These are phyloP conservation scores for Florisuga fusca DNA, from an alignment of 2,797 vertebrate species.

Conservation along the genomic window DNA sequence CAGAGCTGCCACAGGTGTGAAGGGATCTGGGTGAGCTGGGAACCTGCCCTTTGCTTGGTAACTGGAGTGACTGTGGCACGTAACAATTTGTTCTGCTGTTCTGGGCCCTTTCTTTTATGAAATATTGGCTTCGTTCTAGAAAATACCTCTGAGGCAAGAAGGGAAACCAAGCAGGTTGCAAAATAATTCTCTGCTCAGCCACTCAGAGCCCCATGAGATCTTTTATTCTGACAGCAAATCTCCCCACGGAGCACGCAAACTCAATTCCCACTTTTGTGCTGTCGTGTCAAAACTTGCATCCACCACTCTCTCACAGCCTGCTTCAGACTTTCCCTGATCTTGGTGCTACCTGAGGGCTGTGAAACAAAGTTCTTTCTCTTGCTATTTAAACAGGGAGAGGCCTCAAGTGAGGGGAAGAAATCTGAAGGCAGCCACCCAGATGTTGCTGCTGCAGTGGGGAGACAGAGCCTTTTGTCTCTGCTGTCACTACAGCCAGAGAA, in stretches of 20 bases:
- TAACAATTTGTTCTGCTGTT: background rate
- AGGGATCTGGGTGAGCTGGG: background rate
- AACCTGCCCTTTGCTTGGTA: background rate
- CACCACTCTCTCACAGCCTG: background rate
- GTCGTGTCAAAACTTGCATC: background rate
- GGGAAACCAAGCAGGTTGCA: background rate
- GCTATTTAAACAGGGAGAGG: constrained; percentile 16
- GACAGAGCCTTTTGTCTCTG: constrained; percentile 47
- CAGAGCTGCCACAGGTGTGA: background rate
- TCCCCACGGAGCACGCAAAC: background rate
- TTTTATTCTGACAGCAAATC: background rate
- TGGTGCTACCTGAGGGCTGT: background rate
- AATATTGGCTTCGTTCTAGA: background rate
- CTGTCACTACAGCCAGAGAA: constrained; percentile 33
- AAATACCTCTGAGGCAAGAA: constrained; percentile 17
- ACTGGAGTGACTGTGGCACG: background rate
- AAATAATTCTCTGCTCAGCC: constrained; percentile 16
- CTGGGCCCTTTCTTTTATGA: background rate
- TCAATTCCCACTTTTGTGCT: background rate
- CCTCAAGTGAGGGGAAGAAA: background rate
- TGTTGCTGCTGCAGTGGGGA: constrained; percentile 28
- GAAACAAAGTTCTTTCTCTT: background rate
- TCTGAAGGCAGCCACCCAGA: constrained; percentile 51
- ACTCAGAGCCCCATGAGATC: background rate
- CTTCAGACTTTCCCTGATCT: background rate